Conservation (phyloP, 2,888 invertebrate species). For the Leptinotarsa rubiginosa region DNA sequence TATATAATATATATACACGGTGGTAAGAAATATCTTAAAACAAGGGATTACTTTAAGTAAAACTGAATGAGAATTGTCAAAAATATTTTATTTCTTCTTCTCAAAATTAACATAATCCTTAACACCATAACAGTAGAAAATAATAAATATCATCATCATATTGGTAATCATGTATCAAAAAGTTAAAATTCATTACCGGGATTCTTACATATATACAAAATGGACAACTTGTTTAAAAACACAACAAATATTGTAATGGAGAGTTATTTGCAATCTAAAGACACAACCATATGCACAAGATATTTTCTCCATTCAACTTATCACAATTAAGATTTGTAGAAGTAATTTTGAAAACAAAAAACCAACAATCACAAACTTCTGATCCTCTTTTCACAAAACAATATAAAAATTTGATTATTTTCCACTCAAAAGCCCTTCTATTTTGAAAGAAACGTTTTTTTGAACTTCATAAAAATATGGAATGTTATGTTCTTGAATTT, state of each 20-base stretch:
- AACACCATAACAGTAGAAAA: conserved; percentile 37
- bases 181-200: conserved; percentile 2
- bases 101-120: conserved; percentile 35
- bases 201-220: neutral
- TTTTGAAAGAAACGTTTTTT: neutral
- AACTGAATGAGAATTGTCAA: conserved; percentile 21
- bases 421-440: neutral
- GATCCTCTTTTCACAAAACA: neutral
- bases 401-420: neutral
- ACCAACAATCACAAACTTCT: neutral
- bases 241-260: neutral
- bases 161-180: conserved; percentile 3
- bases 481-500: neutral
- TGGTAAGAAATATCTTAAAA: too few species aligned
- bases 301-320: neutral
- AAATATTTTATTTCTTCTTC: conserved; percentile 24
- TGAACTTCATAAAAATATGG: neutral
- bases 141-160: conserved; percentile 34
- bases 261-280: neutral
- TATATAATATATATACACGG: too few species aligned
- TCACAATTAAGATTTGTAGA: conserved; percentile 5
- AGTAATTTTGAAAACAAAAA: neutral
- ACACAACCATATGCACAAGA: neutral
- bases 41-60: neutral
- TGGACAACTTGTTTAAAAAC: conserved; percentile 6